Percentiles rank a stretch among this genome's conserved stretches.
These are phyloP conservation scores for Spongilla lacustris DNA, from an alignment of 37 sponge, comb jelly and placozoan species.

Conservation along the genomic window DNA sequence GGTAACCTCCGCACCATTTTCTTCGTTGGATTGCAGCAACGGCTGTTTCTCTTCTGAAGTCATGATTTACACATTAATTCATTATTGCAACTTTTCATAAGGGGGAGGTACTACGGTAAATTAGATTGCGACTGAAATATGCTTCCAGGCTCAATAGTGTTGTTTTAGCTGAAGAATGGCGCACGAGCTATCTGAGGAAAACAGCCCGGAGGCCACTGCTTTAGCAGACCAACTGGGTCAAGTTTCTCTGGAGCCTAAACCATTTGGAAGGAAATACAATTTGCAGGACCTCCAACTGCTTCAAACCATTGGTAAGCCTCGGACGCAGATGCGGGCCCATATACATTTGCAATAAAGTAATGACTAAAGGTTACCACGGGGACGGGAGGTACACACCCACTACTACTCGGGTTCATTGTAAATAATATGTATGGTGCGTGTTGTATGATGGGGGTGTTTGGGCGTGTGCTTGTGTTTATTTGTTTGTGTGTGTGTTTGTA, in stretches of 20 bases:
- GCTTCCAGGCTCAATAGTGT: background rate
- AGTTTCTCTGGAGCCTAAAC: slow-evolving; percentile 53
- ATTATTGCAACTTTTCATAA: background rate
- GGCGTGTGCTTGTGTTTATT: background rate
- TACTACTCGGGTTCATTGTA: no score
- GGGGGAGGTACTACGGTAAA: background rate
- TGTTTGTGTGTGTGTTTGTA: slow-evolving; percentile 5
- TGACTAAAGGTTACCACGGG: background rate
- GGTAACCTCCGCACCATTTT: background rate
- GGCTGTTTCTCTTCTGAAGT: slow-evolving; percentile 2
- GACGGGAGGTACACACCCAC: slow-evolving; percentile 3
- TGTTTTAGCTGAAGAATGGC: background rate
- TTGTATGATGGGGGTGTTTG: background rate
- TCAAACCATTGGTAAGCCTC: slow-evolving; percentile 75
- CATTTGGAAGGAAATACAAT: slow-evolving; percentile 42
- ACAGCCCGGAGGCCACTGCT: slow-evolving; percentile 6
- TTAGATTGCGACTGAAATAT: background rate
- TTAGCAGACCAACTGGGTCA: slow-evolving; percentile 60
- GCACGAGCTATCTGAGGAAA: background rate
- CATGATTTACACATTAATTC: background rate
- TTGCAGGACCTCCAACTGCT: slow-evolving; percentile 71
- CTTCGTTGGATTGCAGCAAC: background rate
- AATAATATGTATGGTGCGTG: slow-evolving; percentile 10
- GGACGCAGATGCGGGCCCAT: background rate
- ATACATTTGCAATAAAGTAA: background rate